Conservation (phyloP, 92 coral and sea anemone species). For the Diadumene lineata region DNA sequence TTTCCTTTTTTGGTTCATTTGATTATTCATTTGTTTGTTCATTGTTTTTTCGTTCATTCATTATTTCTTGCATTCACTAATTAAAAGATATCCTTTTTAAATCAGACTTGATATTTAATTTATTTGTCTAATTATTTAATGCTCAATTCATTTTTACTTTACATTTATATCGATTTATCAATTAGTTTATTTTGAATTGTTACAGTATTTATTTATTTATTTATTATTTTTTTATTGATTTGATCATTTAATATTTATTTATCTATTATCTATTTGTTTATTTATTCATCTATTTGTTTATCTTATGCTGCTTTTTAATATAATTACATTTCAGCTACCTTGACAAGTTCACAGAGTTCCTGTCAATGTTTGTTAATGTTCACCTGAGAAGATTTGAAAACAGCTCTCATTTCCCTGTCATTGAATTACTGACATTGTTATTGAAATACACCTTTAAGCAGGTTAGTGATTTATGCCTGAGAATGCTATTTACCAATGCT, state of each 20-base stretch:
- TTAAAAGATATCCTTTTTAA: too few species aligned
- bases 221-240: not conserved
- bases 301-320: too few species aligned
- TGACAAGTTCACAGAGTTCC: constrained; percentile 92
- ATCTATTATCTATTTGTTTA: too few species aligned
- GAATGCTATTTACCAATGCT: too few species aligned
- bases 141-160: too few species aligned
- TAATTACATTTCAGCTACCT: constrained; percentile 86
- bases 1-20: not conserved
- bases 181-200: too few species aligned
- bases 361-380: constrained; percentile 86
- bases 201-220: too few species aligned
- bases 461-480: constrained; percentile 45
- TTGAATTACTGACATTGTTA: constrained; percentile 81
- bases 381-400: constrained; percentile 89
- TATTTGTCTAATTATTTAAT: too few species aligned
- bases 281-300: not conserved
- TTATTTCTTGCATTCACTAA: too few species aligned
- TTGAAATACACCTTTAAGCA: constrained; percentile 95
- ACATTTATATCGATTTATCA: too few species aligned
- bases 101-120: too few species aligned
- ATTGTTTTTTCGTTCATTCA: not conserved
- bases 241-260: too few species aligned
- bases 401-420: constrained; percentile 93
- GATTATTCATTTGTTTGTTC: not conserved